A percentile compares a stretch with the other conserved stretches of the same genome.
phyloP scores from a whole-genome alignment of 2,888 invertebrate species.

The Bugula neritina region DNA sequence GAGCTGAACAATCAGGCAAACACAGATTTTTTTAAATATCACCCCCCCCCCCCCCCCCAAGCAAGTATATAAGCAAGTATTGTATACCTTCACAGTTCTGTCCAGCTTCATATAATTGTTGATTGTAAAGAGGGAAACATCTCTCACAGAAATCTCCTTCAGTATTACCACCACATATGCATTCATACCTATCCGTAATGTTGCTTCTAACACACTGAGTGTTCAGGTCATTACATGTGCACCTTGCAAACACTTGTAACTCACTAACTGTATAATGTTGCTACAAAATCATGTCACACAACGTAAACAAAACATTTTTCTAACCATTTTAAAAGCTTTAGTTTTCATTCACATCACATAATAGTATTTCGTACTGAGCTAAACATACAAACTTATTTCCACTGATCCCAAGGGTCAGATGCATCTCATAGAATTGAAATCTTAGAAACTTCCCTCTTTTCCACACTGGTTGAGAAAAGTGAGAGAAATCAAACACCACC shows the following conservation, averaged over 20 bases:
- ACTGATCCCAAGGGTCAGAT: constrained; percentile 33
- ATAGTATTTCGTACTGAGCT: background rate
- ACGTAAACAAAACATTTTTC: too few species aligned
- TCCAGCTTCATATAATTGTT: constrained; percentile 34
- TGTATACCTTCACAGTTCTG: constrained; percentile 35
- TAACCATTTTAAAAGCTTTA: background rate
- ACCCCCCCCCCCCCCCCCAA: too few species aligned
- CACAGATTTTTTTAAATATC: too few species aligned
- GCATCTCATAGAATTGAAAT: constrained; percentile 37
- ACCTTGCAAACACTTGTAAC: constrained; percentile 38
- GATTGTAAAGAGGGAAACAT: constrained; percentile 38
- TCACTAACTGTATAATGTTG: constrained; percentile 40
- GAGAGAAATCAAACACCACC: constrained; percentile 28
- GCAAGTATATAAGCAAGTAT: too few species aligned
- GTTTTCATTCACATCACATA: background rate
- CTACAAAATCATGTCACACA: too few species aligned
- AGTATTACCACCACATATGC: constrained; percentile 41
- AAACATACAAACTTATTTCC: constrained; percentile 34
- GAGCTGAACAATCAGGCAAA: too few species aligned
- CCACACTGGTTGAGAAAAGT: constrained; percentile 31
- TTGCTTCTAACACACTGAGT: constrained; percentile 33
- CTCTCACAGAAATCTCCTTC: constrained; percentile 36
- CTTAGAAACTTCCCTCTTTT: constrained; percentile 32
- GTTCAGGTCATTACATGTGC: constrained; percentile 38
- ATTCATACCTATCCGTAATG: constrained; percentile 35